phyloP scores from a whole-genome alignment of 2,113 vertebrate species.

The Pelmatolapia mariae region DNA sequence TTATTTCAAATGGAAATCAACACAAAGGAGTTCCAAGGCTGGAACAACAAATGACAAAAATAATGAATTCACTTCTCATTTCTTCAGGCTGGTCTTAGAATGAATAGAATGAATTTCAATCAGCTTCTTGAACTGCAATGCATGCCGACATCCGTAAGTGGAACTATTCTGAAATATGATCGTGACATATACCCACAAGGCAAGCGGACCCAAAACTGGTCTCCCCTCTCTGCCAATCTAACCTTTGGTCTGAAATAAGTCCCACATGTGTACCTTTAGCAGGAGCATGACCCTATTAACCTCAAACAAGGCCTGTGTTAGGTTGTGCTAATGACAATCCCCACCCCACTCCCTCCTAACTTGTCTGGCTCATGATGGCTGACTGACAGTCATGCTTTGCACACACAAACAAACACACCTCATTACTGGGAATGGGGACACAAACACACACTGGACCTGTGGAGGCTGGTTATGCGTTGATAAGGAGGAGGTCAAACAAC shows the following conservation, averaged over 20 bases:
- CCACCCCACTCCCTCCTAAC: background rate
- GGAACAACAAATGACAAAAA: background rate
- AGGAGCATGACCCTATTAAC: constrained; percentile 73
- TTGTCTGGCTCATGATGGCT: constrained; percentile 29
- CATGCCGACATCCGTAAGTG: background rate
- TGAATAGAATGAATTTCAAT: constrained; percentile 17
- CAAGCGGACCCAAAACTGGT: constrained; percentile 4
- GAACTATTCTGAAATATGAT: constrained; percentile 44
- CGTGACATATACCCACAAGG: constrained; percentile 48
- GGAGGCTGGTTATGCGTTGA: constrained; percentile 32
- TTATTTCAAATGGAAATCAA: background rate
- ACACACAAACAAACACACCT: constrained; percentile 57
- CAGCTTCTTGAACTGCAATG: constrained; percentile 11
- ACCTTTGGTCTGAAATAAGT: constrained; percentile 69
- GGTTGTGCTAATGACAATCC: constrained; percentile 40
- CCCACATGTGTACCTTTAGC: constrained; percentile 76
- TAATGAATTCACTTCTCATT: background rate
- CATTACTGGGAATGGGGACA: constrained; percentile 22
- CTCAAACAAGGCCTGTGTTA: constrained; percentile 59
- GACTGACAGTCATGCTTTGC: constrained; percentile 42
- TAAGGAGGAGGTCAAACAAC: constrained; percentile 65
- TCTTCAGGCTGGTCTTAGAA: background rate
- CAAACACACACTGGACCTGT: constrained; percentile 20
- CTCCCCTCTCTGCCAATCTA: constrained; percentile 12
- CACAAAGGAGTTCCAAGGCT: background rate